Conservation (phyloP, 92 coral and sea anemone species). For the Epizoanthus stellaris region DNA sequence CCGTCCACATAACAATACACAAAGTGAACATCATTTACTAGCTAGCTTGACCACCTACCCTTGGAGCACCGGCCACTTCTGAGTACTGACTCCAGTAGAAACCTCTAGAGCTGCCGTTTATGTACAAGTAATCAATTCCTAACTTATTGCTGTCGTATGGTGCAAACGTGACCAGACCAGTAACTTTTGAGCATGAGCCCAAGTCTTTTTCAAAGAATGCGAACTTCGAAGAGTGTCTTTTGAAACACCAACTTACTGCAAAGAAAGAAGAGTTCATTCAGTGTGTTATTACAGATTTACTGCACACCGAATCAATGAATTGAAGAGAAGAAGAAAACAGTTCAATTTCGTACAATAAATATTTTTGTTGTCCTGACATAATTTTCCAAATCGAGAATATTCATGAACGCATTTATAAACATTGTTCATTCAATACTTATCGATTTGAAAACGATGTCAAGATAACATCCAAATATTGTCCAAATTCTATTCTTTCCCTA, state of each 20-base stretch:
- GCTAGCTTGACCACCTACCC: neutral
- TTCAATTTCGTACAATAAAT: too few species aligned
- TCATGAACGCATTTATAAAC: too few species aligned
- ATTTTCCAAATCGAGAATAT: too few species aligned
- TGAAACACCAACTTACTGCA: slow-evolving; percentile 32
- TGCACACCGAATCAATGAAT: too few species aligned
- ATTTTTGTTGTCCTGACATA: too few species aligned
- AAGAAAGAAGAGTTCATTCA: neutral
- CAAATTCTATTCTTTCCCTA: too few species aligned
- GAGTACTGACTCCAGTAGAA: slow-evolving; percentile 14
- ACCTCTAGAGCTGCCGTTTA: slow-evolving; percentile 34
- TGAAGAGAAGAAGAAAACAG: neutral
- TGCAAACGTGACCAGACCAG: slow-evolving; percentile 8
- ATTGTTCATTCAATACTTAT: too few species aligned
- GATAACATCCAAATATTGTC: too few species aligned
- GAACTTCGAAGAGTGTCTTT: neutral
- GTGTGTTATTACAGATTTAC: too few species aligned
- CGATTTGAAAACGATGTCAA: too few species aligned
- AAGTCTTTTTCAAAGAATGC: slow-evolving; percentile 21
- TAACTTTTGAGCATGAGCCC: slow-evolving; percentile 11
- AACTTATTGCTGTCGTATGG: slow-evolving; percentile 3
- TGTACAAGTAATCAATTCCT: slow-evolving; percentile 20
- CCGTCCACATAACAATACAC: too few species aligned
- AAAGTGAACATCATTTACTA: too few species aligned
- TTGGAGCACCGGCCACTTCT: neutral